Base-by-base conservation (phyloP, 2,888 invertebrate species). In the Patella ulyssiponensis region DNA sequence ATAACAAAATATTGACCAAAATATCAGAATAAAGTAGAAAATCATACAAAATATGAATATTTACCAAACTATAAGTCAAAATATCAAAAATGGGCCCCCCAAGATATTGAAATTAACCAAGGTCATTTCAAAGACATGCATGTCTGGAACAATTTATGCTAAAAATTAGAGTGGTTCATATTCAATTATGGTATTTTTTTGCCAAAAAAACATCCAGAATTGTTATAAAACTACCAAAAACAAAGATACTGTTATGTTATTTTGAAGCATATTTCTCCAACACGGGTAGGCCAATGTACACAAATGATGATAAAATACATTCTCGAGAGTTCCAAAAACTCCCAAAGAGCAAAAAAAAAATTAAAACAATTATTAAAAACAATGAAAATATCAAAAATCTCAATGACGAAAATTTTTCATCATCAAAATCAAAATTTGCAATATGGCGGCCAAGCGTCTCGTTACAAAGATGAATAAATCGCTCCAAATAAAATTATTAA, bases 81-180 rank as follows among this genome's bases (percentile, higher is more conserved):
- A 81, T 88, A 85, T 82, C 84, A 81, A 88, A 89, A 88, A 88
- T 85, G 89, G 88, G 89, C 86, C 86, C 87, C 83, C 77, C 76
- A 78, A 75, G 80, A 82, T 87, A 83, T 69, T 79, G 79, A 56
- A 75, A 81, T 80, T 83, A 76, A 77, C 80, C 82, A 85, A 83
- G 86, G 83, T 84, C 84, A 87, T 79, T 78, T 82, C 79, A 84
- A 87, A 86, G 85, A 79, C 82, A 85, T 51, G 76, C 56, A 53
- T 69, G 23, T 73, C 56, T 73, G 71, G 77, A 78, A 64, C n/a
- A 72, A 53, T 83, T 81, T 79, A 70, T 80, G 69, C 72, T 69
- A 79, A 79, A 82, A 82, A 81, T 83, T 80, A 81, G 76, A 44
- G 33, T 85, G 87, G 84, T 83, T 83, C 87, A 84, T 56, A 64